These are phyloP conservation scores for Coecobrya sp. DNA, from an alignment of 2,888 invertebrate genomes.

Conservation along the genomic window DNA sequence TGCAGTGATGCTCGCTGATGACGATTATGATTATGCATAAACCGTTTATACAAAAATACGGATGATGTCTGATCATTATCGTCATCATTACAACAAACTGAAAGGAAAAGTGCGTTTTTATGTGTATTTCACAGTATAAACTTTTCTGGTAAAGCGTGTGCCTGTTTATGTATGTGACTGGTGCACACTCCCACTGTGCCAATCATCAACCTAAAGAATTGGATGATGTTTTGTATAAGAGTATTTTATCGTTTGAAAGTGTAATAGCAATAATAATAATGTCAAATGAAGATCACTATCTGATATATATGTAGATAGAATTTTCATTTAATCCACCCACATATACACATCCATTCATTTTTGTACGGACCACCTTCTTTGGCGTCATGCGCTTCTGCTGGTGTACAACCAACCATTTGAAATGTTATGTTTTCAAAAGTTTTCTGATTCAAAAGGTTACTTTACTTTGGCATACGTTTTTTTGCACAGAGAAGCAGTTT, in stretches of 20 bases:
- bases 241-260: not conserved
- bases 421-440: not conserved
- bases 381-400: not conserved
- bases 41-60: not conserved
- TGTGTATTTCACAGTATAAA: too few relatives aligned
- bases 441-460: not conserved
- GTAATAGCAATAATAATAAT: not conserved
- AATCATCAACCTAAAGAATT: not conserved
- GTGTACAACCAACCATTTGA: not conserved
- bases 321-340: constrained; percentile 54
- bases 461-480: not conserved
- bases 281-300: constrained; percentile 61
- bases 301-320: constrained; percentile 13
- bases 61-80: not conserved
- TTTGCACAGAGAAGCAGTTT: not conserved
- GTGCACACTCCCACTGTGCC: not conserved
- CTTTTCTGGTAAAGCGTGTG: too few relatives aligned
- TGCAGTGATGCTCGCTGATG: not conserved
- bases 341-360: not conserved
- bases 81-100: not conserved
- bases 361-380: constrained; percentile 27
- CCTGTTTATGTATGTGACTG: too few relatives aligned
- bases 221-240: not conserved
- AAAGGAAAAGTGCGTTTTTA: not conserved
- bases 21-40: not conserved